Evolutionary conservation across 2,888 invertebrate genomes (phyloP).

Genomic region (Griposia aprilina): DNA sequence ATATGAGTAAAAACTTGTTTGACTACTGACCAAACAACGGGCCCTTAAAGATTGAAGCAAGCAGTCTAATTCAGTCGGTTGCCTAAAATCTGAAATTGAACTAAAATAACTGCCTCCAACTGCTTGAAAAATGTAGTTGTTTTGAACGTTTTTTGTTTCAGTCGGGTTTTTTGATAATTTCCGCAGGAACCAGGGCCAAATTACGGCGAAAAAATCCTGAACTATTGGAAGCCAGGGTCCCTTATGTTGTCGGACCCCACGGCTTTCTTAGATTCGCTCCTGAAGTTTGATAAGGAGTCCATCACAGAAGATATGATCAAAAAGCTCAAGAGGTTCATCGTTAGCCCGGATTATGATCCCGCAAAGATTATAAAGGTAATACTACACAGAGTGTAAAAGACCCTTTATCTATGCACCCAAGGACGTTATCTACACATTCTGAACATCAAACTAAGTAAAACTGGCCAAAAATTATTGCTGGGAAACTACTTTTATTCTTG

Average conservation of each 20-base stretch:
- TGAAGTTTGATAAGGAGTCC: constrained; percentile 96
- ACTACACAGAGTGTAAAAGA: no score
- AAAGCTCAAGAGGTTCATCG: constrained; percentile 94
- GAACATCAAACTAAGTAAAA: no score
- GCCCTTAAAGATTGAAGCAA: no score
- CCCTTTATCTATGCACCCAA: no score
- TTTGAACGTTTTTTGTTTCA: background rate
- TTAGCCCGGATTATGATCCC: constrained; percentile 95
- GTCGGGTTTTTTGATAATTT: background rate
- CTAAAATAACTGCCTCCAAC: background rate
- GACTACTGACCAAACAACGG: no score
- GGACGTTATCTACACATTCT: no score
- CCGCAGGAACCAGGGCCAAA: constrained; percentile 90
- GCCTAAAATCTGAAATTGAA: no score
- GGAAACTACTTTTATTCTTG: no score
- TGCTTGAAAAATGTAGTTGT: background rate
- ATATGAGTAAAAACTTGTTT: no score
- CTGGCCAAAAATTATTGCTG: no score
- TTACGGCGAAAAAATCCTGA: constrained; percentile 95
- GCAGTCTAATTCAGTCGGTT: no score
- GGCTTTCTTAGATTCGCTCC: constrained; percentile 95
- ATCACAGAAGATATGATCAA: constrained; percentile 95
- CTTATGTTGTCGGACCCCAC: constrained; percentile 95
- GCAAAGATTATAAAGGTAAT: constrained; percentile 92
- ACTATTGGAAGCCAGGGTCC: constrained; percentile 97